Percentiles rank a stretch among this genome's conserved stretches.
phyloP scores from a whole-genome alignment of 2,797 vertebrate genomes.

The Anableps anableps region DNA sequence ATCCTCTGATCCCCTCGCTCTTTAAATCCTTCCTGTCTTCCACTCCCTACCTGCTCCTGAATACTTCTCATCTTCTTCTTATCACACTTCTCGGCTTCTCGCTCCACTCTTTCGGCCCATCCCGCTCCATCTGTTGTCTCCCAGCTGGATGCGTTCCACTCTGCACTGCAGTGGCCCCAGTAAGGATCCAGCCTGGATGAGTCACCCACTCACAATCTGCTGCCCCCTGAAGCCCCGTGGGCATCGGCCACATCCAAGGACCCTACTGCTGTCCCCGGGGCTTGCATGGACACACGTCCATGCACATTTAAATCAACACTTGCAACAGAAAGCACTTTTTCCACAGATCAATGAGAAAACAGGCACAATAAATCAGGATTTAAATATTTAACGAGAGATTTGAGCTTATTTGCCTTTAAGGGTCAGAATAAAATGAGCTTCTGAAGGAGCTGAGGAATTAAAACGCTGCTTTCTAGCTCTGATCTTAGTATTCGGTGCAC shows the following conservation, averaged over 20 bases:
- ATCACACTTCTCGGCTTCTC: constrained; percentile 27
- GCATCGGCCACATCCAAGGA: constrained; percentile 49
- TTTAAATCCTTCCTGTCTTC: constrained; percentile 22
- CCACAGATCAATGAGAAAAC: background rate
- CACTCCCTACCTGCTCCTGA: constrained; percentile 35
- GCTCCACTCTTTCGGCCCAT: constrained; percentile 40
- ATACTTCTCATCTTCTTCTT: constrained; percentile 15
- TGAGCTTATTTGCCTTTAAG: constrained; percentile 17
- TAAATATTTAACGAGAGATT: background rate
- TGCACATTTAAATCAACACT: constrained; percentile 1
- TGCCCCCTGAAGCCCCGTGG: constrained; percentile 60
- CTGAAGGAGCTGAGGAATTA: constrained; percentile 20
- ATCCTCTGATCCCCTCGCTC: constrained; percentile 12
- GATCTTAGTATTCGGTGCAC: constrained; percentile 61
- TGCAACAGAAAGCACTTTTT: background rate
- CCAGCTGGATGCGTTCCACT: constrained; percentile 73
- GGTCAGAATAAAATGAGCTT: constrained; percentile 15
- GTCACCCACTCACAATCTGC: constrained; percentile 77
- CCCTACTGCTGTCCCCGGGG: constrained; percentile 43
- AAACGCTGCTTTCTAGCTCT: constrained; percentile 10
- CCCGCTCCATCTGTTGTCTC: constrained; percentile 71
- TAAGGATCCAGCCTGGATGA: constrained; percentile 68
- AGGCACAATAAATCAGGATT: background rate
- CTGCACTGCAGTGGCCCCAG: constrained; percentile 71
- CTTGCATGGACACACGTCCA: constrained; percentile 7